phyloP scores from a whole-genome alignment of 2,888 invertebrate species.

The Limulus polyphemus region DNA sequence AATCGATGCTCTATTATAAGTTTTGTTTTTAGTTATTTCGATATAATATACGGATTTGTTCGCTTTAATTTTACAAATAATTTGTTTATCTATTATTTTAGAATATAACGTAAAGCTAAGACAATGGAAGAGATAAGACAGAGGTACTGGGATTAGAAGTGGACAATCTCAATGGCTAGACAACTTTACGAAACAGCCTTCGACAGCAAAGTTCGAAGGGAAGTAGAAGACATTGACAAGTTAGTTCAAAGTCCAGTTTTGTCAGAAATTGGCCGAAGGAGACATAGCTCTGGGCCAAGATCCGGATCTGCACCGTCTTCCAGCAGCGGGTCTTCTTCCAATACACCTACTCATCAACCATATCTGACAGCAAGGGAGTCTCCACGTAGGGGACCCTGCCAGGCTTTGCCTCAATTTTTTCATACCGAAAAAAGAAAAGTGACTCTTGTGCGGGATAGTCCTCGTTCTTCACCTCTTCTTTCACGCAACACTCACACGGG shows the following conservation, averaged over 20 bases:
- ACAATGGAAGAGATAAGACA: too few relatives aligned
- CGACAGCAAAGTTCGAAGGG: slow-evolving; percentile 69
- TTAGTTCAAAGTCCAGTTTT: slow-evolving; percentile 61
- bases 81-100: too few relatives aligned
- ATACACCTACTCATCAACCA: slow-evolving; percentile 17
- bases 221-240: slow-evolving; percentile 54
- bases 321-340: slow-evolving; percentile 17
- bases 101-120: too few relatives aligned
- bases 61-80: too few relatives aligned
- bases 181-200: slow-evolving; percentile 81
- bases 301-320: slow-evolving; percentile 4
- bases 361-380: slow-evolving; percentile 8
- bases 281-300: too few relatives aligned
- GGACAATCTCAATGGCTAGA: slow-evolving; percentile 34
- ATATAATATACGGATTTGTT: too few relatives aligned
- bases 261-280: slow-evolving; percentile 15
- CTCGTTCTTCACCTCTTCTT: slow-evolving; percentile 7
- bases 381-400: slow-evolving; percentile 4
- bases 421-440: slow-evolving; percentile 19
- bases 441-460: slow-evolving; percentile 14
- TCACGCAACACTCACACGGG: too few relatives aligned
- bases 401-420: slow-evolving; percentile 8
- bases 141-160: too few relatives aligned
- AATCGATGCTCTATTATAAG: too few relatives aligned
- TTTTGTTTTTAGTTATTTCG: too few relatives aligned